phyloP scores from a whole-genome alignment of 1,140 invertebrate species.

The Diprion similis region DNA sequence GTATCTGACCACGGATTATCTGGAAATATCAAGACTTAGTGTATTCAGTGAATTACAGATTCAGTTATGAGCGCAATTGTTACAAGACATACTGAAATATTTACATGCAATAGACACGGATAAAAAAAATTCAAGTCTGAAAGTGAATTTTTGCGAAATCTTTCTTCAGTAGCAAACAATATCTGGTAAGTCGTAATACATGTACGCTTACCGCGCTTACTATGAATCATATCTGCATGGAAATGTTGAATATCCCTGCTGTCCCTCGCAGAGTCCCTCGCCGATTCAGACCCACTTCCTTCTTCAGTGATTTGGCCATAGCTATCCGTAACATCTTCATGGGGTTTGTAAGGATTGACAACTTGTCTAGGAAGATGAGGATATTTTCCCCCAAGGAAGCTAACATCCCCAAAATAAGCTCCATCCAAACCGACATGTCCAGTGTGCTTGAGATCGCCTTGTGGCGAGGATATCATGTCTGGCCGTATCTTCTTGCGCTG shows the following conservation, averaged over 20 bases:
- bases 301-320: slow-evolving; percentile 55
- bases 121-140: not conserved
- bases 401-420: slow-evolving; percentile 94
- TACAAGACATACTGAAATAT: slow-evolving; percentile 6
- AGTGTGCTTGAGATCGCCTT: slow-evolving; percentile 96
- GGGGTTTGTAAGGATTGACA: slow-evolving; percentile 87
- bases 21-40: slow-evolving; percentile 28
- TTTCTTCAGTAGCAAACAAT: slow-evolving; percentile 2
- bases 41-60: not conserved
- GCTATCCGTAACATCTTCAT: slow-evolving; percentile 70
- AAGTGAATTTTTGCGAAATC: too few species aligned
- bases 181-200: slow-evolving; percentile 8
- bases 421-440: slow-evolving; percentile 96
- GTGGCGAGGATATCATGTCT: slow-evolving; percentile 96
- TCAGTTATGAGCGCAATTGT: not conserved
- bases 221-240: slow-evolving; percentile 44
- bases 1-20: slow-evolving; percentile 54
- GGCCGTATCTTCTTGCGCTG: slow-evolving; percentile 75
- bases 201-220: slow-evolving; percentile 46
- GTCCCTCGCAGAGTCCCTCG: slow-evolving; percentile 48
- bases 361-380: slow-evolving; percentile 83
- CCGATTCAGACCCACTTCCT: slow-evolving; percentile 59
- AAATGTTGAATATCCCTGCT: slow-evolving; percentile 38
- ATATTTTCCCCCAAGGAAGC: slow-evolving; percentile 82
- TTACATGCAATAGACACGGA: slow-evolving; percentile 19